Evolutionary conservation across 2,888 invertebrate species (phyloP), one percentile per base, ranked within the genome.

Genomic region (Teinopalpus imperialis): DNA sequence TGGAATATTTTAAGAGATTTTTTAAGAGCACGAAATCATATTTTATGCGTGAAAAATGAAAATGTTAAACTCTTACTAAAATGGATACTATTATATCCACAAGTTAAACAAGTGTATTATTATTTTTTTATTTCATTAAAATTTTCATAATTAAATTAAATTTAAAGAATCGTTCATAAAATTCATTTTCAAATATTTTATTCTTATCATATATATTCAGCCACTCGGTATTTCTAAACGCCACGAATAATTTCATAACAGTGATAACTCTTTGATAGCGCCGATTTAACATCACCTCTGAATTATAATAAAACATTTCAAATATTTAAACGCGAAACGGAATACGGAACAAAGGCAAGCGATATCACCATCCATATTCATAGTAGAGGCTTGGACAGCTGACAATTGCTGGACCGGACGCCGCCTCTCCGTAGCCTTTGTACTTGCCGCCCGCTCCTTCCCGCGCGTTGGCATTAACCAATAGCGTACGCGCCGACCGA

Each of bases 381-480:
- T 80, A 79, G 66, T 54, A 51, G 55, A 29, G 52, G 56, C 56
- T 55, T 68, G 66, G 76, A 74, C 75, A 74, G 68, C 69, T 81
- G 81, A 77, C 82, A 81, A 75, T 69, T 72, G 66, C 69, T 49
- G 59, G 51, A 56, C 44, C 57, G 68, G 64, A 70, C 59, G 66
- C 68, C 85, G 81, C 83, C 82, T 83, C 80, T 76, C 68, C 23
- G 55, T 51, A 35, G 56, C 55, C 81, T 82, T 83, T 85, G 82
- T 74, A 74, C 56, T 65, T 64, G 69, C 77, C 80, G 79, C 68
- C 62, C 56, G 56, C 61, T 61, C 59, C 52, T 51, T 52, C 53
- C 55, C 56, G 53, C 49, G 35, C 49, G 46, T 45, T 46, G 49
- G 27, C 39, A 30, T 48, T 66, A 71, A 61, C 85, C 86, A 86